Evolutionary conservation across 2,797 vertebrate genomes (phyloP), one percentile per base, ranked within the genome.

Genomic region (Streptopelia turtur): DNA sequence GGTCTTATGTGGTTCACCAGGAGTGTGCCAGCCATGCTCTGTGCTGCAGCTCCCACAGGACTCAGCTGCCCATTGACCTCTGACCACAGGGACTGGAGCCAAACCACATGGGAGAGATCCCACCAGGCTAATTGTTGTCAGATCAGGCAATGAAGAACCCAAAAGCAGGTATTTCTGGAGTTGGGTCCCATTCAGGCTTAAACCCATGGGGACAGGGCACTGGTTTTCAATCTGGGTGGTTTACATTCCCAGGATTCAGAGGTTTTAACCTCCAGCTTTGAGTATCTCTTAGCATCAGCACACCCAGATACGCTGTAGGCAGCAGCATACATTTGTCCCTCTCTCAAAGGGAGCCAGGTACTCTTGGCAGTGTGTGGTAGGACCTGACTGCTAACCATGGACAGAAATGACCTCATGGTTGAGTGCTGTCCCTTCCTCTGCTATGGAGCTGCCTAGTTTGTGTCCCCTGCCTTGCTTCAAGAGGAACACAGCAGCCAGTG

Each of bases 41-140:
- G 1, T 1, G 0, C 33, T 53, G 39, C 61, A 64, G 30, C 5
- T 78, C 17, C 5, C n/a, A 13, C 0, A 1, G 30, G n/a, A 7
- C 35, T 94, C 23, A 45, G 56, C 63, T 91, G 50, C 78, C 66
- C 1, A 2, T 14, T 74, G 69, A 37, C 37, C 9, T 53, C 52
- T 43, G 53, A 49, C n/a, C 30, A 35, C 20, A 76, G 41, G 16
- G 10, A 18, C 31, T 68, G 65, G 30, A 83, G 60, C 39, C 31
- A 75, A 64, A 63, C 9, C 33, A 25, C 0, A 0, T 45, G 35
- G 35, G 35, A 68, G 45, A 91, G 87, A 56, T 66, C n/a, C 56
- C 65, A 13, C 24, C 76, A 61, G 15, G 5, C 28, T 83, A 10
- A 11, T 41, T 10, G 2, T 63, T 91, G 83, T 69, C 47, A 86